Percentiles rank a stretch among this genome's conserved stretches.
Conservation (phyloP, 2,888 invertebrate species). For the Andrena dorsata region DNA sequence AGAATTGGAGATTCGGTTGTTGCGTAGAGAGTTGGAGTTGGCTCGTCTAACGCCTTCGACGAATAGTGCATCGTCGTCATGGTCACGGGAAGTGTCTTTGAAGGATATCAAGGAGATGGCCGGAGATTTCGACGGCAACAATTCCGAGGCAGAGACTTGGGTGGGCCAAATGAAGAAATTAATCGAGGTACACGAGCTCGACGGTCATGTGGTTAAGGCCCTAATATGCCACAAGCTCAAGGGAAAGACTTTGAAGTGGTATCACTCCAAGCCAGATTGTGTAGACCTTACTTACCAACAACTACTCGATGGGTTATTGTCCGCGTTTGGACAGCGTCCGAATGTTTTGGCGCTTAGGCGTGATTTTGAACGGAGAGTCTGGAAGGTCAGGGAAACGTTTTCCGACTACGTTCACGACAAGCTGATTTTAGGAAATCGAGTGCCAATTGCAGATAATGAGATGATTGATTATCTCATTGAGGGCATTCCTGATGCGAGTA, state of each 20-base stretch:
- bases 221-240: background rate
- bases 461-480: conserved; percentile 11
- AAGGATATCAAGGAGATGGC: too few relatives aligned
- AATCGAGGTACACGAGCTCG: background rate
- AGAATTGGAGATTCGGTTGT: too few relatives aligned
- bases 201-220: background rate
- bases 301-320: background rate
- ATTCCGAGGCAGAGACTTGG: too few relatives aligned
- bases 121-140: too few relatives aligned
- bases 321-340: background rate
- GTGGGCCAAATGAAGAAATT: background rate
- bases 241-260: background rate
- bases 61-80: too few relatives aligned
- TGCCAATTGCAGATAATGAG: background rate
- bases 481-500: background rate
- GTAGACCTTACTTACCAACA: background rate
- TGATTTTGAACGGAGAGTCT: background rate
- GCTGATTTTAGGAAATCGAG: background rate
- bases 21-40: too few relatives aligned
- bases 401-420: conserved; percentile 2
- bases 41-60: too few relatives aligned
- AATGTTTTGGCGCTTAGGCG: background rate
- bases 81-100: too few relatives aligned
- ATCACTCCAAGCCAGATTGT: background rate
- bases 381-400: background rate